Conservation (phyloP, 2,113 vertebrate genomes). For the Percopsis transmontana region DNA sequence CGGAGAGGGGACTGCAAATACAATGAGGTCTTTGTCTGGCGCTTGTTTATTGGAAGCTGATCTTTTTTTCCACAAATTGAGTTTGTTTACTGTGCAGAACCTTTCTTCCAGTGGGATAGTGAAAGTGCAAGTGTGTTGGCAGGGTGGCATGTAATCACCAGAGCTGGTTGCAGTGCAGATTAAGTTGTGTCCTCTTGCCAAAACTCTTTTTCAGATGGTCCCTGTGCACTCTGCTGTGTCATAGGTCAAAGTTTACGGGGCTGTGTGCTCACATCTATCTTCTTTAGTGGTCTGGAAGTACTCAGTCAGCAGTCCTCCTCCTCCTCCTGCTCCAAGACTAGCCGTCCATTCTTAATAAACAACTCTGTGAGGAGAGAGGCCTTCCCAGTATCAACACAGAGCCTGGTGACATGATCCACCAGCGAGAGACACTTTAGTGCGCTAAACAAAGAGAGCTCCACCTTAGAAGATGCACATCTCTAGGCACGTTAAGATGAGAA, state of each 20-base stretch:
- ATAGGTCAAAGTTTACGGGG: constrained; percentile 67
- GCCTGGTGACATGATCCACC: constrained; percentile 52
- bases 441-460: constrained; percentile 25
- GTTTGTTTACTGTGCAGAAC: constrained; percentile 53
- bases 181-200: constrained; percentile 26
- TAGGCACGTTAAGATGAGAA: constrained; percentile 5
- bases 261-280: constrained; percentile 66
- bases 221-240: constrained; percentile 40
- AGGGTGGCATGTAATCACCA: constrained; percentile 28
- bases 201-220: constrained; percentile 26
- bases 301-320: constrained; percentile 62
- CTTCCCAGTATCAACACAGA: constrained; percentile 45
- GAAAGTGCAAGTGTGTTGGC: constrained; percentile 40
- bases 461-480: not conserved
- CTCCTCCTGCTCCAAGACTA: constrained; percentile 50
- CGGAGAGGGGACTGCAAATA: constrained; percentile 23
- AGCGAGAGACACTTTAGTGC: constrained; percentile 21
- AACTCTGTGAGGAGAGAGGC: constrained; percentile 43
- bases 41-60: constrained; percentile 51
- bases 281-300: constrained; percentile 75
- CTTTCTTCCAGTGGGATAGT: constrained; percentile 38
- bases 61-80: constrained; percentile 55
- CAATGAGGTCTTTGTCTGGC: constrained; percentile 58
- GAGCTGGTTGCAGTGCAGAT: constrained; percentile 15
- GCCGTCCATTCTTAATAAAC: constrained; percentile 65